Evolutionary conservation across 2,888 invertebrate genomes (phyloP).

Genomic region (Deilephila porcellus): DNA sequence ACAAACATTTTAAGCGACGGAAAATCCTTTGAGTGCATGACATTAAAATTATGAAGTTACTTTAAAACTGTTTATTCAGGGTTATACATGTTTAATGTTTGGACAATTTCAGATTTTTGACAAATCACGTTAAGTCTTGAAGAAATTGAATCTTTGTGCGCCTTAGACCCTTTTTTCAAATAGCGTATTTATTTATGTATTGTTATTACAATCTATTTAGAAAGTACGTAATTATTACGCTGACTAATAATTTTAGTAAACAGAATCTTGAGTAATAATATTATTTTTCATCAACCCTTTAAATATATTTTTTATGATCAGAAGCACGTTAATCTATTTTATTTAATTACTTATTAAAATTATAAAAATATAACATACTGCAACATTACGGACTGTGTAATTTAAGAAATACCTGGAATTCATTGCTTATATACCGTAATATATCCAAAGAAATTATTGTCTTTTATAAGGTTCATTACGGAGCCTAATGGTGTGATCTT

Average conservation of each 20-base stretch:
- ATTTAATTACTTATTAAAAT: no score
- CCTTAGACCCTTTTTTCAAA: neutral
- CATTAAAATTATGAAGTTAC: neutral
- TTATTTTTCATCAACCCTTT: no score
- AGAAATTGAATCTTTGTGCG: neutral
- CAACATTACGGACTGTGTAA: no score
- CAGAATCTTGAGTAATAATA: neutral
- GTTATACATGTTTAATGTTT: conserved; percentile 7
- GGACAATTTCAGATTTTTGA: neutral
- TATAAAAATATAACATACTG: no score
- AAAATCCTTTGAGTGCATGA: conserved; percentile 4
- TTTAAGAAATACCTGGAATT: no score
- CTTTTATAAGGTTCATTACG: no score
- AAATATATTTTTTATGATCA: no score
- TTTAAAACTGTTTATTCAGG: conserved; percentile 10
- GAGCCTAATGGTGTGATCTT: no score
- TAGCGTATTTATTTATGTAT: neutral
- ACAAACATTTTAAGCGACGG: conserved; percentile 13
- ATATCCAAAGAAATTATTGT: no score
- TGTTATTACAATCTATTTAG: neutral
- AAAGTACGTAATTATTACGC: neutral
- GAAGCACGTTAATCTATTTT: no score
- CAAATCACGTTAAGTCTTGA: neutral
- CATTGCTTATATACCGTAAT: no score
- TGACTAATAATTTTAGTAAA: neutral